Percentiles rank a stretch among this genome's conserved stretches.
Conservation (phyloP, 2,888 invertebrate genomes). For the Blera fallax region DNA sequence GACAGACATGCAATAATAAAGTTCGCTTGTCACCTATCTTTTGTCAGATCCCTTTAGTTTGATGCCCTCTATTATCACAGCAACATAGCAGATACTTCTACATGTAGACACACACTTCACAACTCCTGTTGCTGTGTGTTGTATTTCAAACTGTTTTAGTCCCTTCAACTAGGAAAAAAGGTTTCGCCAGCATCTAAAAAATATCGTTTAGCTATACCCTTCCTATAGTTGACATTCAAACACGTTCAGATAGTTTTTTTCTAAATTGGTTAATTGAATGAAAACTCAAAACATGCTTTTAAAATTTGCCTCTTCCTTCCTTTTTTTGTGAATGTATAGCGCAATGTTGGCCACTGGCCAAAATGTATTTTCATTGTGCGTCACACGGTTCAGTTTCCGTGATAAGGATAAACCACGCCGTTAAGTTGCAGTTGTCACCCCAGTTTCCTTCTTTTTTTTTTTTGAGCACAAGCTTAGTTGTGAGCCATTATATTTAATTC, state of each 20-base stretch:
- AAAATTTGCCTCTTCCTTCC: conserved; percentile 7
- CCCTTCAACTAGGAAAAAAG: no score
- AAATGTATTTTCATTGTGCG: conserved; percentile 25
- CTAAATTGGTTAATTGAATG: conserved; percentile 45
- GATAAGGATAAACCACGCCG: conserved; percentile 28
- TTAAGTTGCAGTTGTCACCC: conserved; percentile 20
- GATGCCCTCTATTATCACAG: no score
- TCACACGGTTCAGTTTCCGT: conserved; percentile 33
- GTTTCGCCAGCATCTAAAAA: neutral
- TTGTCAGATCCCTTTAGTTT: no score
- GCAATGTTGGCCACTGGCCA: conserved; percentile 43
- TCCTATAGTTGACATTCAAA: neutral
- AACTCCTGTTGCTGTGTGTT: no score
- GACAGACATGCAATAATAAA: no score
- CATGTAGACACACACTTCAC: no score
- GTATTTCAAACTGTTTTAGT: no score
- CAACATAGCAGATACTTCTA: no score
- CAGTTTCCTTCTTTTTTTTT: neutral
- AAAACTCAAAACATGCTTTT: conserved; percentile 14
- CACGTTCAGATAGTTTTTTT: neutral
- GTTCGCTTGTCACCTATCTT: no score
- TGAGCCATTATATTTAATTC: neutral
- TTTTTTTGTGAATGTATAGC: neutral
- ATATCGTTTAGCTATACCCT: neutral
- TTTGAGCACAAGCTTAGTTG: neutral